Base-by-base conservation (phyloP, 2,888 invertebrate genomes). In the Chloroclystis v-ata region DNA sequence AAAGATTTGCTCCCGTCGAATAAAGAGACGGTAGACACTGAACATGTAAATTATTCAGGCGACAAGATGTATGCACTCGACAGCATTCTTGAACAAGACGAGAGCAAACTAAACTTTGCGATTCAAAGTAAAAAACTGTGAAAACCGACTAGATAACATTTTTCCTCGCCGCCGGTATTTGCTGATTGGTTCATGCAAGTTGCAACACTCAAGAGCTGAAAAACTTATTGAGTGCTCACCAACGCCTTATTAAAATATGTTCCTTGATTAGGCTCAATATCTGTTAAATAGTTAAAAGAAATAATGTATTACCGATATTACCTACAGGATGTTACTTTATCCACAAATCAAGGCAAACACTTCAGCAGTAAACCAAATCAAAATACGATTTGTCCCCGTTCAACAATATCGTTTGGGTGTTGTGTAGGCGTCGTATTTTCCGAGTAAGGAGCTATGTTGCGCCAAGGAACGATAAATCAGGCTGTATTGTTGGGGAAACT, bases 1-100 rank as follows among this genome's bases (percentile, higher is more conserved):
- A 82, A 78, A 80, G 80, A 83, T 83, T 80, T 78, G 73, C 74
- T 80, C 71, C 67, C 71, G 67, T 65, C 73, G 74, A 73, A 78
- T 78, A 80, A 81, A 78, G 75, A 76, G 72, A 69, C 71, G 20
- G 35, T 35, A 35, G 35, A 35, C 32, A 33, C 35, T 7, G 16
- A 7, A 35, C 66, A 63, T 58, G 50, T 80, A 72, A 82, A 82
- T 79, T 75, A 85, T 84, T 83, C 82, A 82, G 46, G 49, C 50
- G 50, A 59, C 55, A 54, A 47, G 62, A 60, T 54, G 62, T 63
- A 61, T 63, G 59, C 61, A 62, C 59, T 63, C 54, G 52, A 38
- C 45, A 40, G 49, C 54, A 47, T 51, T 52, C 55, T 59, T 57
- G 57, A 52, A 47, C 33, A 33, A 35, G 35, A 35, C 35, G 35